Evolutionary conservation across 2,797 vertebrate species (phyloP).

Genomic region (Paguma larvata): DNA sequence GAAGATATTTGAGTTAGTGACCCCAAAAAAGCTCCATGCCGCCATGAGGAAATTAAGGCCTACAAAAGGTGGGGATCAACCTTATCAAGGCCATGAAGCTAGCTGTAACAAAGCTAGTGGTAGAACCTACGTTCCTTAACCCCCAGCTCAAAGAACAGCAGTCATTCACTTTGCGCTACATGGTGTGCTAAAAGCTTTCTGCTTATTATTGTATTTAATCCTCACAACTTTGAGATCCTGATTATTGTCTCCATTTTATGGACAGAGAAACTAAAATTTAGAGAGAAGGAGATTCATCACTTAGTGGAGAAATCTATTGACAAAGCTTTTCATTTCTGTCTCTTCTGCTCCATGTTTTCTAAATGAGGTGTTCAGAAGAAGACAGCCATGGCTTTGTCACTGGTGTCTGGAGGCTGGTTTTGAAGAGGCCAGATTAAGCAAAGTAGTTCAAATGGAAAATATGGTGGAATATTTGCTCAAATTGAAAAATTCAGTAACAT

Average conservation of each 20-base stretch:
- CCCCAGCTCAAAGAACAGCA: not conserved
- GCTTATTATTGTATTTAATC: slow-evolving; percentile 7
- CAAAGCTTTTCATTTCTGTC: not conserved
- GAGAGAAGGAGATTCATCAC: not conserved
- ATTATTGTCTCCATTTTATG: not conserved
- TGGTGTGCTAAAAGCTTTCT: not conserved
- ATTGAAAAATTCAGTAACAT: not conserved
- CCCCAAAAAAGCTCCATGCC: not conserved
- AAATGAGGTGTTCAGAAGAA: not conserved
- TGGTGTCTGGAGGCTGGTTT: not conserved
- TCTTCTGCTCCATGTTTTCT: not conserved
- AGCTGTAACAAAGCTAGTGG: not conserved
- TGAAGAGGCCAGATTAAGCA: slow-evolving; percentile 6
- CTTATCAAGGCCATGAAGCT: not conserved
- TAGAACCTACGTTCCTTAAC: not conserved
- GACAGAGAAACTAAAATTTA: not conserved
- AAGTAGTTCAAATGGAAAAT: not conserved
- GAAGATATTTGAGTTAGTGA: not conserved
- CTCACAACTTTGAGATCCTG: not conserved
- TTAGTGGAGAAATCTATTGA: not conserved
- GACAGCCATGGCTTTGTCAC: not conserved
- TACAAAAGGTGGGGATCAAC: not conserved
- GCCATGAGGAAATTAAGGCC: not conserved
- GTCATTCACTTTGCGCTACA: not conserved
- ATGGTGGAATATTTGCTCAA: not conserved